Evolutionary conservation across 2,113 vertebrate genomes (phyloP), one percentile per base, ranked within the genome.

Genomic region (Neolamprologus caudopunctatus): DNA sequence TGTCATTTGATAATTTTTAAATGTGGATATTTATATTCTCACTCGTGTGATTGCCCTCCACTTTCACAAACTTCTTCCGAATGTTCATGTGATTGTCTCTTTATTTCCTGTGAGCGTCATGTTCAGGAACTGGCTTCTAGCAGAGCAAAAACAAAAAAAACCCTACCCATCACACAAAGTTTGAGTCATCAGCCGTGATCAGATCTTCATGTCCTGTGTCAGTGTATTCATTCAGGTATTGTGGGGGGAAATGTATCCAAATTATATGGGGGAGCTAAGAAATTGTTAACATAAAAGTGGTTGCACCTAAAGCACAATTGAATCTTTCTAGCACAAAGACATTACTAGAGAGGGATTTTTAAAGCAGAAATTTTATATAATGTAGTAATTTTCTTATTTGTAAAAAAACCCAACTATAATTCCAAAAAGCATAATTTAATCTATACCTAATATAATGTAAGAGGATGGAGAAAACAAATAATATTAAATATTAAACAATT

Each of bases 11-110:
- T 92, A 2, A 88, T 90, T 88, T 88, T 82, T 11, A 85, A 82
- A 81, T 33, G 85, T 88, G 87, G 89, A 86, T 86, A 88, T 90
- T 88, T 91, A 90, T 90, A 85, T 81, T 63, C 82, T 57, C 37
- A 16, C 19, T 19, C 47, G 3, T 17, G 19, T 80, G 42, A 87
- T 83, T 73, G n/a, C 21, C 19, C 9, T 78, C 51, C 73, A 73
- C 57, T 82, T 58, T 16, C 66, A 61, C 50, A 83, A 80, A 40
- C n/a, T 12, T 33, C 66, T 26, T 54, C 8, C 5, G 63, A 80
- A 19, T 53, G 19, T 42, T 87, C 50, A 19, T 19, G 8, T 42
- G 14, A 19, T 82, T 80, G 82, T 90, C 17, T 57, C 42, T 28
- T 87, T 24, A 78, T 79, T 90, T 87, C 88, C 85, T 86, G 66